A percentile compares a stretch with the other conserved stretches of the same genome.
Evolutionary conservation across 1,140 invertebrate genomes (phyloP).

Genomic region (Odontomachus brunneus): DNA sequence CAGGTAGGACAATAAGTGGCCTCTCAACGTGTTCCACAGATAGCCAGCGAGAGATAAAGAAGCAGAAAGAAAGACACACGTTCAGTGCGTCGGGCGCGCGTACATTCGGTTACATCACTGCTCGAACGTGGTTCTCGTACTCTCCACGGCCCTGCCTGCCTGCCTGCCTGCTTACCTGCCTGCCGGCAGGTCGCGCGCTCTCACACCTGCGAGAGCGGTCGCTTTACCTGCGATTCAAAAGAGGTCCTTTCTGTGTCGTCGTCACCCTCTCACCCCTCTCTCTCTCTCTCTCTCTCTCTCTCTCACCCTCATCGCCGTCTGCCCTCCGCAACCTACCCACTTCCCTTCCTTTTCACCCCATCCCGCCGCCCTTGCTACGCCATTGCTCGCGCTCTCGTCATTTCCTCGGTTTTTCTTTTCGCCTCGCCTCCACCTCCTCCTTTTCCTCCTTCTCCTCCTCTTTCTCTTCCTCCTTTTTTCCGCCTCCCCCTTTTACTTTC

Average conservation of each 20-base stretch:
- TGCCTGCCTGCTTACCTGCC: conserved; percentile 56
- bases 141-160: conserved; percentile 30
- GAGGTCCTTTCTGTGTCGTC: conserved; percentile 64
- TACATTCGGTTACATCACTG: conserved; percentile 1
- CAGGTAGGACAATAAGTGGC: too few relatives aligned
- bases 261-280: neutral
- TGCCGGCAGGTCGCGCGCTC: conserved; percentile 61
- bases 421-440: neutral
- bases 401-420: conserved; percentile 54
- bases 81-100: neutral
- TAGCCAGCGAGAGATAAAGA: too few relatives aligned
- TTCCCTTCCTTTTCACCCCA: conserved; percentile 1
- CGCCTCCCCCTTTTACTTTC: conserved; percentile 45
- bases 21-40: too few relatives aligned
- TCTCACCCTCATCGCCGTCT: conserved; percentile 22
- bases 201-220: conserved; percentile 65
- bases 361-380: neutral
- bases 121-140: conserved; percentile 33
- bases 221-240: conserved; percentile 71
- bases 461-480: conserved; percentile 38
- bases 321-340: neutral
- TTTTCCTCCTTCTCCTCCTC: conserved; percentile 17
- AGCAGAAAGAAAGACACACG: neutral
- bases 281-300: conserved; percentile 26
- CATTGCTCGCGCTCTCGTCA: conserved; percentile 23